These are phyloP conservation scores for Gambusia affinis DNA, from an alignment of 2,113 vertebrate species.

Conservation along the genomic window DNA sequence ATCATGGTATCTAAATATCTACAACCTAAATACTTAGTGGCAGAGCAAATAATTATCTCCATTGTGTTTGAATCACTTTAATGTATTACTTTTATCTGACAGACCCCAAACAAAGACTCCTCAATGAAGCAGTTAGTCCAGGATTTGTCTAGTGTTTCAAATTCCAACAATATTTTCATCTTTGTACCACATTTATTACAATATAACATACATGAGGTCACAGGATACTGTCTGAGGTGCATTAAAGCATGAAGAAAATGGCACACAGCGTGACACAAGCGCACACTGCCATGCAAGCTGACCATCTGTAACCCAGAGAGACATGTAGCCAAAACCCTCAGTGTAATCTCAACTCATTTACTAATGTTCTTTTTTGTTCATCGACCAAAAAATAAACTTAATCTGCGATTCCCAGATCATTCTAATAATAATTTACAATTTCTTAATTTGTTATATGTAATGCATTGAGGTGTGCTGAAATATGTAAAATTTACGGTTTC, in stretches of 20 bases:
- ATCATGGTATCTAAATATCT: background rate
- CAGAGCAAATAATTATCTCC: background rate
- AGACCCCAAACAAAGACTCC: conserved; percentile 9
- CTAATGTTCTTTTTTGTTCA: too few relatives aligned
- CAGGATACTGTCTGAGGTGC: background rate
- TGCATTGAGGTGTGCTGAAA: too few relatives aligned
- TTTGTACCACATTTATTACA: background rate
- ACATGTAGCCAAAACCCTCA: background rate
- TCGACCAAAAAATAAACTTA: background rate
- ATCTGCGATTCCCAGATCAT: background rate
- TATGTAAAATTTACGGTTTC: too few relatives aligned
- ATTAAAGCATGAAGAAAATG: conserved; percentile 50
- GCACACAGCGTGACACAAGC: conserved; percentile 55
- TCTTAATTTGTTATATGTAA: background rate
- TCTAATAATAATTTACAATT: background rate
- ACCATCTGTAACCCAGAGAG: conserved; percentile 26
- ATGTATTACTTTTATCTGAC: background rate
- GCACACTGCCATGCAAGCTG: conserved; percentile 68
- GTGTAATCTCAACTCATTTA: background rate
- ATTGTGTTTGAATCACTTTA: background rate
- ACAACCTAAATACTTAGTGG: background rate
- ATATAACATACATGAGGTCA: background rate
- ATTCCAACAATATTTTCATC: background rate
- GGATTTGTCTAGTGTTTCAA: background rate
- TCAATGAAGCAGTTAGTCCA: conserved; percentile 7